A percentile compares a stretch with the other conserved stretches of the same genome.
phyloP scores from a whole-genome alignment of 2,113 vertebrate genomes.

The Dasyurus viverrinus region DNA sequence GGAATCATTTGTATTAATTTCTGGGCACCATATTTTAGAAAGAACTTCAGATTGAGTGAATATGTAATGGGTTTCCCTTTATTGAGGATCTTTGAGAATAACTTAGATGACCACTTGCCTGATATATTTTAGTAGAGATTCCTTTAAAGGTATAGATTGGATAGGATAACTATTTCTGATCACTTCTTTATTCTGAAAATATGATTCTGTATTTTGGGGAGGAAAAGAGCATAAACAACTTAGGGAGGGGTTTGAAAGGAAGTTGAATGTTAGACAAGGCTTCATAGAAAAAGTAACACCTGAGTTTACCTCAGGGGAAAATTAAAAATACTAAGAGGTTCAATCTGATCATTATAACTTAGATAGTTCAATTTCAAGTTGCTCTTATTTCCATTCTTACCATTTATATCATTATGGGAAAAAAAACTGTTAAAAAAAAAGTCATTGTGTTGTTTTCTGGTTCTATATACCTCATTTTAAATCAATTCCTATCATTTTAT shows the following conservation, averaged over 20 bases:
- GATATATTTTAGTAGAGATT: background rate
- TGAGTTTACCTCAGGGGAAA: background rate
- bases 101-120: background rate
- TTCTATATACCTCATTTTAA: background rate
- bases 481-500: background rate
- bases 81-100: background rate
- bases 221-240: background rate
- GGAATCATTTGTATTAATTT: background rate
- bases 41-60: background rate
- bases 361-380: background rate
- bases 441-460: background rate
- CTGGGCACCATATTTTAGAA: background rate
- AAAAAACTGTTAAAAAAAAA: background rate
- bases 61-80: background rate
- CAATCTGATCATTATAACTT: background rate
- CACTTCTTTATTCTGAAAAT: background rate
- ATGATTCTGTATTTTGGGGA: background rate
- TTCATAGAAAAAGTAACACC: background rate
- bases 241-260: background rate
- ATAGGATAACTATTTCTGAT: background rate
- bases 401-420: background rate
- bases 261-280: background rate
- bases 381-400: background rate
- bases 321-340: background rate
- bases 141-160: background rate